Evolutionary conservation across 2,888 invertebrate genomes (phyloP).

Genomic region (Dicyrtomina minuta): DNA sequence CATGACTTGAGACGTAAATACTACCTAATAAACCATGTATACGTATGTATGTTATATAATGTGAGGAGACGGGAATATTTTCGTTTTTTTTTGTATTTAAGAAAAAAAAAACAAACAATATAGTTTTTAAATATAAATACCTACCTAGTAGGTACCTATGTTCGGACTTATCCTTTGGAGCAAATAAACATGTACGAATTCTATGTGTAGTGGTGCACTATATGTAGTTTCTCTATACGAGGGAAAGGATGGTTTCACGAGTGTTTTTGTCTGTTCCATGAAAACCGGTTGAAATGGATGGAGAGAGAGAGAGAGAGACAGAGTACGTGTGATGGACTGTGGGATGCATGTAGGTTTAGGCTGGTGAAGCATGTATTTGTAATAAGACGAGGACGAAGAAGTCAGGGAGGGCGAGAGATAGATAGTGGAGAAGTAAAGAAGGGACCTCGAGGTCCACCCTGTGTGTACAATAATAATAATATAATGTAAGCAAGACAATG

Average conservation of each 20-base stretch:
- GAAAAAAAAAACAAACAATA: not conserved
- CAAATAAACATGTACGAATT: too few relatives aligned
- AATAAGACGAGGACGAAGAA: not conserved
- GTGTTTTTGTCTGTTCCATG: constrained; percentile 25
- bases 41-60: too few relatives aligned
- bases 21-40: not conserved
- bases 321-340: not conserved
- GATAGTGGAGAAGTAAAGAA: not conserved
- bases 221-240: not conserved
- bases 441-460: constrained; percentile 12
- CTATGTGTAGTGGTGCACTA: too few relatives aligned
- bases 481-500: constrained; percentile 36
- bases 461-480: constrained; percentile 19
- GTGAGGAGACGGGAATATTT: too few relatives aligned
- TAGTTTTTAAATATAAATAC: too few relatives aligned
- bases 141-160: too few relatives aligned
- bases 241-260: constrained; percentile 12
- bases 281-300: constrained; percentile 29
- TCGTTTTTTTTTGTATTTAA: not conserved
- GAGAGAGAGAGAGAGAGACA: not conserved
- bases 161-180: too few relatives aligned
- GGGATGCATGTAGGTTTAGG: not conserved
- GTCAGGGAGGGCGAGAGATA: not conserved
- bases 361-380: constrained; percentile 1
- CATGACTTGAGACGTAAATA: not conserved